Evolutionary conservation across 2,113 vertebrate genomes (phyloP), one percentile per base, ranked within the genome.

Genomic region (Catharus minimus): DNA sequence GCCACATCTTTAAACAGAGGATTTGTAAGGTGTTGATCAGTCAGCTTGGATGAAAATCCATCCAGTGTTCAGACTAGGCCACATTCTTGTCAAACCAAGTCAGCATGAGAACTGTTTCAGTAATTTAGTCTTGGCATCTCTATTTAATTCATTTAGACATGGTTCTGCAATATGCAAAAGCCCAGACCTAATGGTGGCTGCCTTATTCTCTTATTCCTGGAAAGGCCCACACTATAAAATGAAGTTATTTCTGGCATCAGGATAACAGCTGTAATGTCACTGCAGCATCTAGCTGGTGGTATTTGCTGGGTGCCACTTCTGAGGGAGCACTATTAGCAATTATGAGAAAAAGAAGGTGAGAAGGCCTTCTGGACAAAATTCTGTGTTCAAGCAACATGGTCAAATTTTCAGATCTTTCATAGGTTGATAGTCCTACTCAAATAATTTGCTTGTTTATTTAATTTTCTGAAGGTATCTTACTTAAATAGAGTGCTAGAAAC

Each of bases 71-170:
- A 91, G 84, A 82, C 64, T 61, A 44, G 71, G 84, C 74, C 82
- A 75, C 92, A 81, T 93, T 94, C 80, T 92, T 93, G 53, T 94
- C 93, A 93, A 92, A 84, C 89, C 81, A 93, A 94, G 85, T 94
- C 88, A 92, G 92, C 89, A 86, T 78, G 92, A 95, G 92, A 95
- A 94, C 95, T 58, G 88, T 94, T 95, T 94, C 93, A 94, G 90
- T 82, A 95, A 96, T 95, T 96, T 92, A 85, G 61, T 92, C 90
- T 91, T 95, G 94, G 94, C 84, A 4, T 96, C 94, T 95, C 90
- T 55, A 58, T 77, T 90, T 96, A 95, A 95, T 95, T 96, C 71
- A 92, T 79, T 96, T 96, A 96, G 87, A 91, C 5, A 26, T 91
- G 89, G 85, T 73, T 96, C 93, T 95, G 94, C 84, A 92, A 85